Conservation (phyloP, 1,140 invertebrate species). For the Argopecten irradians region DNA sequence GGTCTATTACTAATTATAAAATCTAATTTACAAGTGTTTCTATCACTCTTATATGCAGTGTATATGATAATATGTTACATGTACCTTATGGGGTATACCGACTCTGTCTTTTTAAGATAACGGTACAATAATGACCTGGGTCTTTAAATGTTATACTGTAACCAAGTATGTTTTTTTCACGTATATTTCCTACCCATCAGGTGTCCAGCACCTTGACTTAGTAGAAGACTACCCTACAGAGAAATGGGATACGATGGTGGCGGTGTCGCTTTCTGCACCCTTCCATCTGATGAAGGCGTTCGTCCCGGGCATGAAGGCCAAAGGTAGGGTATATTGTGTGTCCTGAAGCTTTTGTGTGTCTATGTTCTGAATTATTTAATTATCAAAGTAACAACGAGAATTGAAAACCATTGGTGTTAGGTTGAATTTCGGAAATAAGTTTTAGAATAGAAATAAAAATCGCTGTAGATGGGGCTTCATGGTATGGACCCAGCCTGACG, state of each 20-base stretch:
- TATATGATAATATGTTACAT: neutral
- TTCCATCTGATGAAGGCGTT: constrained; percentile 51
- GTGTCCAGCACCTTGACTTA: constrained; percentile 36
- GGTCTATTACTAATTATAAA: neutral
- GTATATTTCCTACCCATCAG: constrained; percentile 29
- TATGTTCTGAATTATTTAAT: too few species aligned
- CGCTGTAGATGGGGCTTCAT: too few species aligned
- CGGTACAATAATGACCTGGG: neutral
- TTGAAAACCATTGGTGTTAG: too few species aligned
- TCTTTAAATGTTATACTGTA: neutral
- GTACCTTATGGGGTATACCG: neutral
- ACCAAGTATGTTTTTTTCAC: neutral
- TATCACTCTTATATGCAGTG: neutral
- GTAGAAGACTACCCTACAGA: constrained; percentile 48
- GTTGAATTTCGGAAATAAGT: too few species aligned
- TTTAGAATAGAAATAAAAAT: too few species aligned
- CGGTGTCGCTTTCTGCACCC: constrained; percentile 43
- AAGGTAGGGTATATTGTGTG: constrained; percentile 31
- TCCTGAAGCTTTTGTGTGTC: too few species aligned
- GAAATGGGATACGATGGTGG: constrained; percentile 52
- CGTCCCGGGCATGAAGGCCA: constrained; percentile 49
- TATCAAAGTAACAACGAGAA: too few species aligned
- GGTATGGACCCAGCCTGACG: too few species aligned
- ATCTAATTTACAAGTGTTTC: neutral
- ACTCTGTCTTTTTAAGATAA: neutral